Base-by-base conservation (phyloP, 2,888 invertebrate genomes). In the Dryadula phaetusa region DNA sequence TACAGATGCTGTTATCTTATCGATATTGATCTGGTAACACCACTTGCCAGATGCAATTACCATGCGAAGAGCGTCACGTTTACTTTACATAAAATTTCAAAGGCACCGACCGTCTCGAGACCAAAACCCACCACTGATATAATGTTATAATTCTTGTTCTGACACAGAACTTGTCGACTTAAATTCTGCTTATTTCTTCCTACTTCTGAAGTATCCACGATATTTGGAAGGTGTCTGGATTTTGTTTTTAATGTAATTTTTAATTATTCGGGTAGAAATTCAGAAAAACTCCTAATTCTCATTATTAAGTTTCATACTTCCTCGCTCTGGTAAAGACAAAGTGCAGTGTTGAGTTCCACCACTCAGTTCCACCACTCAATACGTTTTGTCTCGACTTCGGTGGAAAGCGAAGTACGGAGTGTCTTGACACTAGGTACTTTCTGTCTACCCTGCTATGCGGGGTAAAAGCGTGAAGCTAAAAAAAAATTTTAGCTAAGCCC, bases 81-180 rank as follows among this genome's bases (percentile, higher is more conserved):
- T 89, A 84, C 88, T 86, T 85, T 86, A 82, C 81, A 80, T 78
- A 77, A 77, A 85, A 85, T n/a, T 82, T 88, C 83, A 88, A 88
- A 88, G 78, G 69, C 72, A 82, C 83, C 76, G 78, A 76, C 82
- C 75, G 78, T 76, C 83, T 82, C 82, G 79, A 84, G 86, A 85
- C 84, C 84, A 7, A 44, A 44, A 18, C 76, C 81, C 76, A 40
- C n/a, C n/a, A 22, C 16, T 56, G 40, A n/a, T 25, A 49, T n/a
- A 20, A 37, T 56, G 52, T 16, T 52, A 56, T 40, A 56, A 56
- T 56, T 56, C 40, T 10, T n/a, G 40, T 40, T 22, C 22, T 56
- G 56, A 40, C 40, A 37, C 40, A 56, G 37, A 56, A 56, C 1
- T 4, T 22, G 37, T 37, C 20, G n/a, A 37, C 20, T 37, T 37